Evolutionary conservation across 1,140 invertebrate genomes (phyloP).

Genomic region (Batillaria attramentaria): DNA sequence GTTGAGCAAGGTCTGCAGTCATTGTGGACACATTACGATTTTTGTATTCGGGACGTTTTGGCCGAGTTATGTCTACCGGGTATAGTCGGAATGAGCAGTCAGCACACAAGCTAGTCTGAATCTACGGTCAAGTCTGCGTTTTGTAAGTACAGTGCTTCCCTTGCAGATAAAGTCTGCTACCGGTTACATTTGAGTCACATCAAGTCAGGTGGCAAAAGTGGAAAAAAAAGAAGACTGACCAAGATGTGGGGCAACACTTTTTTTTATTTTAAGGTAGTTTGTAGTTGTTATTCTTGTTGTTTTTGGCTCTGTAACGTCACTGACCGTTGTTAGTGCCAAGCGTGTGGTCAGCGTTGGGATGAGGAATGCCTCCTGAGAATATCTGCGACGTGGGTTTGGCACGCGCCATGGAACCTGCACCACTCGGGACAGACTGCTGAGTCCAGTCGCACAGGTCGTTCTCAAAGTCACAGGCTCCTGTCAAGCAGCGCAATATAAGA

Average conservation of each 20-base stretch:
- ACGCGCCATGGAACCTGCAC: constrained; percentile 1
- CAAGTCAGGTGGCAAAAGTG: not conserved
- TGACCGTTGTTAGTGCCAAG: constrained; percentile 48
- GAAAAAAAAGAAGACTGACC: not conserved
- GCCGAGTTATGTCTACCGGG: no score
- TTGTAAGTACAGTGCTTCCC: no score
- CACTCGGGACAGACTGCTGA: constrained; percentile 76
- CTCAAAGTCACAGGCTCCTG: constrained; percentile 66
- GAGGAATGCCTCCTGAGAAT: not conserved
- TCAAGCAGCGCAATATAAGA: no score
- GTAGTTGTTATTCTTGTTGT: no score
- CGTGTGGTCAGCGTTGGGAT: constrained; percentile 60
- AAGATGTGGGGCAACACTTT: not conserved
- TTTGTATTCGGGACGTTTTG: no score
- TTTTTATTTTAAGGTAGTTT: not conserved
- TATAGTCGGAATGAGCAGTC: no score
- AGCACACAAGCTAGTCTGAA: no score
- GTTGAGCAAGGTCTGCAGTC: no score
- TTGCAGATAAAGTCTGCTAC: no score
- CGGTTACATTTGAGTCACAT: not conserved
- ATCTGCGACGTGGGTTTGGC: constrained; percentile 27
- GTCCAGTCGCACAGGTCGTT: constrained; percentile 80
- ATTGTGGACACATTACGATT: no score
- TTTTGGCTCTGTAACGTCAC: no score
- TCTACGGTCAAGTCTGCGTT: no score